Percentiles rank a stretch among this genome's conserved stretches.
Evolutionary conservation across 2,888 invertebrate genomes (phyloP).

Genomic region (Trilocha varians): DNA sequence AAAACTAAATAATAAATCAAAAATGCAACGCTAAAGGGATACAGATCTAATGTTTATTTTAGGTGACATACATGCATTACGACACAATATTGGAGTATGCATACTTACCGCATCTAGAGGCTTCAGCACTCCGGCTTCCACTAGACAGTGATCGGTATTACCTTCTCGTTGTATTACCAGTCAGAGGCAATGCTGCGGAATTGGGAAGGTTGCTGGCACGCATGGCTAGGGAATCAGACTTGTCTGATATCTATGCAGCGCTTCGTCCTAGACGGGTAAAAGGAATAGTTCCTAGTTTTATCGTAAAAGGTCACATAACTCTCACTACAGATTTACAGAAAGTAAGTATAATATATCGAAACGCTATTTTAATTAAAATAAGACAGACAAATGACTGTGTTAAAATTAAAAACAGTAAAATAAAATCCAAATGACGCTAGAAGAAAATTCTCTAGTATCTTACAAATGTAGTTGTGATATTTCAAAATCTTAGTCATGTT

Average conservation of each 20-base stretch:
- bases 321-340: slow-evolving; percentile 87
- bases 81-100: slow-evolving; percentile 84
- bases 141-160: slow-evolving; percentile 86
- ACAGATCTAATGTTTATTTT: slow-evolving; percentile 31
- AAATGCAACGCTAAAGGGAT: too few species aligned
- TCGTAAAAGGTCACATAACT: slow-evolving; percentile 83
- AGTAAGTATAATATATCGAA: slow-evolving; percentile 61
- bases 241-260: slow-evolving; percentile 79
- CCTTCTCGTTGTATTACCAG: slow-evolving; percentile 81
- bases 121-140: slow-evolving; percentile 83
- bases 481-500: too few species aligned
- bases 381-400: too few species aligned
- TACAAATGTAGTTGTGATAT: too few species aligned
- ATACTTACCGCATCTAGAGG: slow-evolving; percentile 80
- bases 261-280: slow-evolving; percentile 80
- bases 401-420: too few species aligned
- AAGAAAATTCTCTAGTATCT: too few species aligned
- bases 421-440: too few species aligned
- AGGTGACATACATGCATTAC: slow-evolving; percentile 82
- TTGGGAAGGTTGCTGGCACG: slow-evolving; percentile 77
- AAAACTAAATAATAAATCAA: too few species aligned
- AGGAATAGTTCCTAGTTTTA: slow-evolving; percentile 86
- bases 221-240: slow-evolving; percentile 73
- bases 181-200: slow-evolving; percentile 73
- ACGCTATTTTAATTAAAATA: too few species aligned